phyloP scores from a whole-genome alignment of 2,888 invertebrate genomes.

The Drosophila flavopinicola region DNA sequence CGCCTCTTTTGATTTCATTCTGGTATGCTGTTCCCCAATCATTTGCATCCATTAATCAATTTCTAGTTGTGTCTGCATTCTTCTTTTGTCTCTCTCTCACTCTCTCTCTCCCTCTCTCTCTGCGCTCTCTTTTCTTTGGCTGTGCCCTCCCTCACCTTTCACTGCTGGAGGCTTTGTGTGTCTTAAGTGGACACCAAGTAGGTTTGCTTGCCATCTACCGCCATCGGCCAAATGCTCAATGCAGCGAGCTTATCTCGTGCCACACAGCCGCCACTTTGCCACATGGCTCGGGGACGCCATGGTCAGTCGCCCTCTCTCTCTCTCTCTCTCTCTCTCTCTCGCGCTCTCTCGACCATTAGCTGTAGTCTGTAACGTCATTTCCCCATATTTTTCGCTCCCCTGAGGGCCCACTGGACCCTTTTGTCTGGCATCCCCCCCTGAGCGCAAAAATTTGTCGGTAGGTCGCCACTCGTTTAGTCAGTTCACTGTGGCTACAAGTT shows the following conservation, averaged over 20 bases:
- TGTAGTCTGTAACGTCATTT: conserved; percentile 53
- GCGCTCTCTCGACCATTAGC: conserved; percentile 57
- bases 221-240: conserved; percentile 53
- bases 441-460: conserved; percentile 53
- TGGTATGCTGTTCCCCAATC: conserved; percentile 78
- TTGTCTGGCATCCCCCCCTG: conserved; percentile 41
- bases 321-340: no score
- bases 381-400: conserved; percentile 49
- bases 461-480: conserved; percentile 37
- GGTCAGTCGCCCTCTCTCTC: conserved; percentile 21
- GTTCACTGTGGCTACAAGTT: conserved; percentile 63
- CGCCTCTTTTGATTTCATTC: conserved; percentile 50
- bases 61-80: conserved; percentile 62
- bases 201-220: conserved; percentile 53
- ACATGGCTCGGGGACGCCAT: neutral
- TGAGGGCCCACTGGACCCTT: conserved; percentile 55
- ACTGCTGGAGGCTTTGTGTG: conserved; percentile 44
- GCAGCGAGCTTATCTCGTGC: conserved; percentile 66
- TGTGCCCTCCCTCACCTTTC: conserved; percentile 38
- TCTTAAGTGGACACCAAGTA: conserved; percentile 73
- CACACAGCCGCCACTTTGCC: conserved; percentile 62
- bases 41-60: conserved; percentile 84
- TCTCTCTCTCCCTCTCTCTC: neutral
- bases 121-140: neutral
- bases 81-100: conserved; percentile 10